Evolutionary conservation across 2,113 vertebrate species (phyloP).

Genomic region (Megalops atlanticus): DNA sequence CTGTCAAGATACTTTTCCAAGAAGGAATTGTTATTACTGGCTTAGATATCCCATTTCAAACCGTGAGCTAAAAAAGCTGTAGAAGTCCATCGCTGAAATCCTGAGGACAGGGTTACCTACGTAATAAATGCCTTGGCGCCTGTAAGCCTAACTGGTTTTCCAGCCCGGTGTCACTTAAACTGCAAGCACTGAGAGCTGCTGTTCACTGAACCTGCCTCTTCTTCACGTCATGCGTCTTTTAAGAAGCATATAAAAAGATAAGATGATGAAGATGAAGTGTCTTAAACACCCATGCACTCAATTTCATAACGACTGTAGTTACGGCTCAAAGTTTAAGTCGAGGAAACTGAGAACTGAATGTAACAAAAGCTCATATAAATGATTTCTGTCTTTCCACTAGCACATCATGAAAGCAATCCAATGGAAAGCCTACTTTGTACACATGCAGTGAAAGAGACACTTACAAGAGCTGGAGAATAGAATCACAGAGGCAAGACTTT

Average conservation of each 20-base stretch:
- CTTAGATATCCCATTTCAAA: conserved; percentile 41
- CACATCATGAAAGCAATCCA: neutral
- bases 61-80: conserved; percentile 29
- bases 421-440: conserved; percentile 11
- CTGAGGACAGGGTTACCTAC: conserved; percentile 36
- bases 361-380: neutral
- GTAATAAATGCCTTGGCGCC: conserved; percentile 38
- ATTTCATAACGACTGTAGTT: conserved; percentile 4
- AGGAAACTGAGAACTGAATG: conserved; percentile 11
- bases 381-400: neutral
- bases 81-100: conserved; percentile 28
- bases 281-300: conserved; percentile 5
- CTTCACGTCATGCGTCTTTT: neutral
- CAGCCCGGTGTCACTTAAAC: conserved; percentile 33
- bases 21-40: conserved; percentile 45
- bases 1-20: conserved; percentile 41
- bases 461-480: no score
- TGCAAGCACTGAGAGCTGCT: conserved; percentile 18
- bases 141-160: conserved; percentile 22
- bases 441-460: no score
- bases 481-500: no score
- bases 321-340: conserved; percentile 8
- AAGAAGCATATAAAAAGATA: conserved; percentile 11
- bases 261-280: conserved; percentile 1
- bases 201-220: conserved; percentile 16